Conservation (phyloP, 1,140 invertebrate genomes). For the Maconellicoccus hirsutus region DNA sequence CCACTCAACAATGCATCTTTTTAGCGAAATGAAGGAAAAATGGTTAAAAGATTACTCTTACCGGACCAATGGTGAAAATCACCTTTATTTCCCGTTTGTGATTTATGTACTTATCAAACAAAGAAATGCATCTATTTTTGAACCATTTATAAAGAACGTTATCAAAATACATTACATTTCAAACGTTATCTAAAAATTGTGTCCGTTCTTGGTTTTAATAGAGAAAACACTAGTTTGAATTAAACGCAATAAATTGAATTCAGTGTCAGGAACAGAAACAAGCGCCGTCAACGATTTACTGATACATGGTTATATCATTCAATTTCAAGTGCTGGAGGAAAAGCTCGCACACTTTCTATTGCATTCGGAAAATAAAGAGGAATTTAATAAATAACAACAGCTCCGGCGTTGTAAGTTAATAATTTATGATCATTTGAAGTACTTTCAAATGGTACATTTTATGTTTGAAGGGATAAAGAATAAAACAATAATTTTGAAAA, state of each 20-base stretch:
- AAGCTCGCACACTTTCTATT: conserved; percentile 3
- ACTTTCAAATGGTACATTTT: conserved; percentile 4
- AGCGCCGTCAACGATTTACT: conserved; percentile 2
- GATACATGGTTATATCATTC: conserved; percentile 9
- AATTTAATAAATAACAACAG: conserved; percentile 10
- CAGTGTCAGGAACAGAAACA: conserved; percentile 3
- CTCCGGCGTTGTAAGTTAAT: not conserved
- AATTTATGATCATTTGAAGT: conserved; percentile 9
- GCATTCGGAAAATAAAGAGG: conserved; percentile 7
- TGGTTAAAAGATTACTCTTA: no score
- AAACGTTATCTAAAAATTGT: not conserved
- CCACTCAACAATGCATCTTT: no score
- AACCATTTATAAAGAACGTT: not conserved
- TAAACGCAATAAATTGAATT: conserved; percentile 5
- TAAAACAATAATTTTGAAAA: conserved; percentile 1
- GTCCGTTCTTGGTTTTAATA: not conserved
- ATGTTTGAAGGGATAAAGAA: not conserved
- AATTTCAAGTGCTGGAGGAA: not conserved
- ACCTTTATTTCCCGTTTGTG: no score
- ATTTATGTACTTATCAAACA: no score
- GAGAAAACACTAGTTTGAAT: not conserved
- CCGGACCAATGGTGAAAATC: no score
- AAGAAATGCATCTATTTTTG: not conserved
- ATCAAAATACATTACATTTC: conserved; percentile 5
- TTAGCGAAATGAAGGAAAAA: no score